phyloP scores from a whole-genome alignment of 2,888 invertebrate genomes.

The Dione vanillae region DNA sequence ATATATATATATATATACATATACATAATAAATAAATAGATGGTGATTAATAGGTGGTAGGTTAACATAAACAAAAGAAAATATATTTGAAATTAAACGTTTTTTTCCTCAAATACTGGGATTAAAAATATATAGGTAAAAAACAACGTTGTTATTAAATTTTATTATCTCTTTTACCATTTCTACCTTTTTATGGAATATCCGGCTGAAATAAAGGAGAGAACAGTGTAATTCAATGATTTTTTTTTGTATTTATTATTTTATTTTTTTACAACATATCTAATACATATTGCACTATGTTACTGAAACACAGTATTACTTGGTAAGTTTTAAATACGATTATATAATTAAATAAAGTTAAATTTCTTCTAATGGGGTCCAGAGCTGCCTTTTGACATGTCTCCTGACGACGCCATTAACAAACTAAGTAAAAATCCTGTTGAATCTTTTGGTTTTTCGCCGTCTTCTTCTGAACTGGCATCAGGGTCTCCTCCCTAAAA shows the following conservation, averaged over 20 bases:
- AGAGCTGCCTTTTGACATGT: constrained; percentile 76
- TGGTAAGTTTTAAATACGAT: neutral
- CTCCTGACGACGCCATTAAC: constrained; percentile 68
- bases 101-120: no score
- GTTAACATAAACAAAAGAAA: no score
- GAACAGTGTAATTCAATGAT: neutral
- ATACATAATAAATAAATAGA: no score
- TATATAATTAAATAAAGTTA: neutral
- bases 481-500: constrained; percentile 66
- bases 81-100: no score
- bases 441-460: constrained; percentile 62
- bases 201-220: neutral
- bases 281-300: neutral
- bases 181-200: neutral
- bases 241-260: neutral
- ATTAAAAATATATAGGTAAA: no score
- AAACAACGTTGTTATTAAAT: no score
- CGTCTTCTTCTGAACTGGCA: constrained; percentile 60
- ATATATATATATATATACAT: no score
- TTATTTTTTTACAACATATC: neutral
- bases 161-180: neutral
- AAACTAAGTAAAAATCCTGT: constrained; percentile 69
- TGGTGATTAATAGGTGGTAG: no score
- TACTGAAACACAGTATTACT: neutral
- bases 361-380: constrained; percentile 42